phyloP scores from a whole-genome alignment of 1,140 invertebrate species.

The Cyphomyrmex costatus region DNA sequence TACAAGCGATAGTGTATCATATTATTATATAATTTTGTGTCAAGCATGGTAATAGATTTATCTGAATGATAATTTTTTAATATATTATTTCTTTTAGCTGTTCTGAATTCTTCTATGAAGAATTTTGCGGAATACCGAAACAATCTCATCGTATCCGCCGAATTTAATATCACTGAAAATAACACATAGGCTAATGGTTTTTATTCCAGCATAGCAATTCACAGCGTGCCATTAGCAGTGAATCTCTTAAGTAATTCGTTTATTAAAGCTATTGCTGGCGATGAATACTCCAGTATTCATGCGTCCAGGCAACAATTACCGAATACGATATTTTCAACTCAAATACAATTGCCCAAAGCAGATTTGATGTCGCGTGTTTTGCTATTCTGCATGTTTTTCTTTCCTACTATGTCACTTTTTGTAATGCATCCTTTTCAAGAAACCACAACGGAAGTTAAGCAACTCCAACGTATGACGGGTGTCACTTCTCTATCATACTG shows the following conservation, averaged over 20 bases:
- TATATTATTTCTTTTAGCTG: slow-evolving; percentile 69
- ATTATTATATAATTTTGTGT: background rate
- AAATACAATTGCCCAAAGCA: slow-evolving; percentile 25
- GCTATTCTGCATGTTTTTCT: slow-evolving; percentile 78
- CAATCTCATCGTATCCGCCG: slow-evolving; percentile 80
- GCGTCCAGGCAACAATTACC: slow-evolving; percentile 80
- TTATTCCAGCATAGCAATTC: slow-evolving; percentile 81
- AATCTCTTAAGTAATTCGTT: slow-evolving; percentile 82
- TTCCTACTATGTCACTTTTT: slow-evolving; percentile 76
- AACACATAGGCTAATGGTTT: slow-evolving; percentile 78
- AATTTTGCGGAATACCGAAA: slow-evolving; percentile 81
- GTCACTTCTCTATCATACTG: slow-evolving; percentile 88
- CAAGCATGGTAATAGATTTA: background rate
- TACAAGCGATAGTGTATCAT: slow-evolving; percentile 66
- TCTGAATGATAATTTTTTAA: background rate
- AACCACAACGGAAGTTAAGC: slow-evolving; percentile 87
- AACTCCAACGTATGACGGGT: slow-evolving; percentile 91
- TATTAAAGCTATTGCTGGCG: slow-evolving; percentile 77
- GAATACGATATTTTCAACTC: slow-evolving; percentile 53
- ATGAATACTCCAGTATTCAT: slow-evolving; percentile 79
- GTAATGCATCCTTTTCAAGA: slow-evolving; percentile 83
- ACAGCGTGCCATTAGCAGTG: slow-evolving; percentile 82
- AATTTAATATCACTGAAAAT: slow-evolving; percentile 78
- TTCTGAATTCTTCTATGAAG: slow-evolving; percentile 72
- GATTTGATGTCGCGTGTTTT: slow-evolving; percentile 68